Conservation (phyloP, 2,888 invertebrate species). For the Sphecodes monilicornis region DNA sequence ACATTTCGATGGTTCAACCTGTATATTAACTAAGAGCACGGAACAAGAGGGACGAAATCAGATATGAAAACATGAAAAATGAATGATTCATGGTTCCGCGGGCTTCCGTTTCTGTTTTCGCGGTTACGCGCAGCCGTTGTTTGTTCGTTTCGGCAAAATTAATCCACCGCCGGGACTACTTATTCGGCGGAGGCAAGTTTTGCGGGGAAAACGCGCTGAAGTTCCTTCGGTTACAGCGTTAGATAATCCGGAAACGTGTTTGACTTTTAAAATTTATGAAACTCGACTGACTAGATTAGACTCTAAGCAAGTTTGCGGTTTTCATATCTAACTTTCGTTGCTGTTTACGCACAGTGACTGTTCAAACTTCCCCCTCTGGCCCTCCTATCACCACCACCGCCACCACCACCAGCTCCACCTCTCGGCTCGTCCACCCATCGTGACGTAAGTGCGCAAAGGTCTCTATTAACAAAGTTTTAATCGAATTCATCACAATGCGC, state of each 20-base stretch:
- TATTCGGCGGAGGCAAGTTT: slow-evolving; percentile 16
- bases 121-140: slow-evolving; percentile 21
- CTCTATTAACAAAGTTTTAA: slow-evolving; percentile 65
- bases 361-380: slow-evolving; percentile 45
- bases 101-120: slow-evolving; percentile 7
- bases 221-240: slow-evolving; percentile 40
- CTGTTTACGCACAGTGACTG: slow-evolving; percentile 61
- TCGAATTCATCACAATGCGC: slow-evolving; percentile 62
- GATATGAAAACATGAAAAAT: neutral
- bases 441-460: slow-evolving; percentile 55
- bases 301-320: slow-evolving; percentile 63
- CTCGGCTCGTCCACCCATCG: neutral
- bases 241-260: slow-evolving; percentile 61
- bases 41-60: neutral
- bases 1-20: too few relatives aligned
- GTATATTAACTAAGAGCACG: neutral
- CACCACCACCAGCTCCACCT: neutral
- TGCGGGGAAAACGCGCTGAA: slow-evolving; percentile 34
- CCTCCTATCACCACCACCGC: too few relatives aligned
- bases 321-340: slow-evolving; percentile 62
- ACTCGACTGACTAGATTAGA: slow-evolving; percentile 60
- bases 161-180: slow-evolving; percentile 33
- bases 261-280: slow-evolving; percentile 63
- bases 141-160: slow-evolving; percentile 49
- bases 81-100: slow-evolving; percentile 3